phyloP scores from a whole-genome alignment of 2,113 vertebrate genomes.

The Gallinago paraguaiae region DNA sequence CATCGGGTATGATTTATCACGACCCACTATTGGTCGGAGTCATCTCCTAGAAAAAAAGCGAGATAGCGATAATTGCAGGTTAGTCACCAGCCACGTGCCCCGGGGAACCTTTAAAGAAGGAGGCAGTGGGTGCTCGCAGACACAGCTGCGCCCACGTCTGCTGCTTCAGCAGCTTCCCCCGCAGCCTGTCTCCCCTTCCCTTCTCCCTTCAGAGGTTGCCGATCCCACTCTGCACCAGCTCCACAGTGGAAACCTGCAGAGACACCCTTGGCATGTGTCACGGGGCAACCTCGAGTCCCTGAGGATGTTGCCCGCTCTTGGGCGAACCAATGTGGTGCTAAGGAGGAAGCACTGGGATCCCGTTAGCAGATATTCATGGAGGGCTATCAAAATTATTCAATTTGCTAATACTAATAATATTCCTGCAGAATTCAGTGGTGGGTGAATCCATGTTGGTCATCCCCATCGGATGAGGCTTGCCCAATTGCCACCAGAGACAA shows the following conservation, averaged over 20 bases:
- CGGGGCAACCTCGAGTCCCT: neutral
- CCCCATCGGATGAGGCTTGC: neutral
- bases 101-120: neutral
- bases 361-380: neutral
- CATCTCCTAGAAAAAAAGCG: neutral
- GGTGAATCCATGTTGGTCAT: accelerated
- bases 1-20: neutral
- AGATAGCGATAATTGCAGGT: neutral
- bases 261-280: no score
- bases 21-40: neutral
- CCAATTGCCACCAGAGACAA: neutral
- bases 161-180: neutral
- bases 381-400: neutral
- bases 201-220: neutral
- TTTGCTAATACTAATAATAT: neutral
- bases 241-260: neutral
- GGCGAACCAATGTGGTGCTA: no score
- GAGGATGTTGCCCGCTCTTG: accelerated
- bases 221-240: neutral
- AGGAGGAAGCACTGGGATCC: neutral
- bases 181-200: neutral
- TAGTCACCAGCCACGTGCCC: neutral
- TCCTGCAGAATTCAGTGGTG: neutral
- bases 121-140: neutral
- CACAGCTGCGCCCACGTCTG: neutral